A percentile compares a stretch with the other conserved stretches of the same genome.
Conservation (phyloP, 2,113 vertebrate species). For the Misgurnus anguillicaudatus region DNA sequence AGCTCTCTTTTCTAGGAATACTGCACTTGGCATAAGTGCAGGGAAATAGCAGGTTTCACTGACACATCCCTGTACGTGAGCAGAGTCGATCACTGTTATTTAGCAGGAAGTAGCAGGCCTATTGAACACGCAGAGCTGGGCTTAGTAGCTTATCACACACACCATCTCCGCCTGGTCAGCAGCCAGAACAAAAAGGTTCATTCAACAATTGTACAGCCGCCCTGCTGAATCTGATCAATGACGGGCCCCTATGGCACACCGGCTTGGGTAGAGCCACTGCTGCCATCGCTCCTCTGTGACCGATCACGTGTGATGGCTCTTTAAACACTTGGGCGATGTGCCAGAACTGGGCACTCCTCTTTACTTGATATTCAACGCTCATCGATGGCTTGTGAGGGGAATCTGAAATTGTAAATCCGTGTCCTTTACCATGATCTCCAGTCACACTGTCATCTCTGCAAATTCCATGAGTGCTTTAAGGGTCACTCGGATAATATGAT, state of each 20-base stretch:
- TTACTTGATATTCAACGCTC: neutral
- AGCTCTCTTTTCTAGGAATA: conserved; percentile 38
- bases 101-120: conserved; percentile 47
- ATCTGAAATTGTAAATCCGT: conserved; percentile 43
- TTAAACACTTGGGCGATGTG: conserved; percentile 18
- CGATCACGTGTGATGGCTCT: conserved; percentile 15
- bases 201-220: conserved; percentile 38
- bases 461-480: conserved; percentile 60
- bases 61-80: conserved; percentile 6
- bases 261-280: conserved; percentile 23
- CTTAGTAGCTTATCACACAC: conserved; percentile 49
- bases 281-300: conserved; percentile 35
- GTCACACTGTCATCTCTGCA: conserved; percentile 49
- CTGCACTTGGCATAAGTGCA: conserved; percentile 17
- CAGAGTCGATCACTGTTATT: conserved; percentile 42
- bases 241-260: conserved; percentile 10
- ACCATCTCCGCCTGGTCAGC: conserved; percentile 50
- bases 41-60: conserved; percentile 28
- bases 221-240: conserved; percentile 13
- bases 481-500: conserved; percentile 53
- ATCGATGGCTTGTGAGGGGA: conserved; percentile 19
- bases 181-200: conserved; percentile 43
- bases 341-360: neutral
- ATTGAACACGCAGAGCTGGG: conserved; percentile 38
- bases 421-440: conserved; percentile 57